Evolutionary conservation across 2,797 vertebrate species (phyloP), one percentile per base, ranked within the genome.

Genomic region (Myiotriccus ornatus): DNA sequence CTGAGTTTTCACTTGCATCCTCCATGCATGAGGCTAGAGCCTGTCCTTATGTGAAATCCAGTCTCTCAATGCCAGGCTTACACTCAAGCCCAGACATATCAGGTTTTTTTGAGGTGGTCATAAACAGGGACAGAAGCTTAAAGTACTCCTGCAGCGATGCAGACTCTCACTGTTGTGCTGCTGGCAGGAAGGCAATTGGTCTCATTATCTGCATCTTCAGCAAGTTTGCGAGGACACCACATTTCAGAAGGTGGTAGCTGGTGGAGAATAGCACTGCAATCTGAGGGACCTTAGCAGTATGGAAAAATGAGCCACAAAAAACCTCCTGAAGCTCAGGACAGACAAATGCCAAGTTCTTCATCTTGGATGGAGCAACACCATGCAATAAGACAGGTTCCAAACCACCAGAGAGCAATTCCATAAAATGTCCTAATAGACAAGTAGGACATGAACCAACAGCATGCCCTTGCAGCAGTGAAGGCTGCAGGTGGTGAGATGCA

Each of bases 1-100:
- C 91, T 82, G 75, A 91, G 67, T 90, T 93, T 93, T 92, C 89
- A 79, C 59, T 93, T 3, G 9, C 75, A 89, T 87, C 49, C 63
- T 89, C 93, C 94, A 60, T 46, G 65, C 70, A 53, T 37, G 50
- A 78, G 84, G 63, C 74, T 84, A 71, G 65, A 94, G 50, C 44
- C 59, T 64, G 62, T 81, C 84, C 53, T 82, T 84, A 60, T 8
- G 34, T 77, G 77, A 84, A 93, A 94, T 49, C 34, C 56, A 68
- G 53, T 49, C 39, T 41, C 73, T 76, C 43, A 47, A 35, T 52
- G 69, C 84, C 81, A 92, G 69, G 32, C 80, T 78, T 67, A 62
- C 30, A n/a, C 23, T 23, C 34, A 71, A 64, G 84, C 65, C 69
- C 77, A 94, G 86, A 82, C 55, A 39, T 62, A 83, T 1, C 57